Evolutionary conservation across 1,140 invertebrate genomes (phyloP).

Genomic region (Drosophila ananassae): DNA sequence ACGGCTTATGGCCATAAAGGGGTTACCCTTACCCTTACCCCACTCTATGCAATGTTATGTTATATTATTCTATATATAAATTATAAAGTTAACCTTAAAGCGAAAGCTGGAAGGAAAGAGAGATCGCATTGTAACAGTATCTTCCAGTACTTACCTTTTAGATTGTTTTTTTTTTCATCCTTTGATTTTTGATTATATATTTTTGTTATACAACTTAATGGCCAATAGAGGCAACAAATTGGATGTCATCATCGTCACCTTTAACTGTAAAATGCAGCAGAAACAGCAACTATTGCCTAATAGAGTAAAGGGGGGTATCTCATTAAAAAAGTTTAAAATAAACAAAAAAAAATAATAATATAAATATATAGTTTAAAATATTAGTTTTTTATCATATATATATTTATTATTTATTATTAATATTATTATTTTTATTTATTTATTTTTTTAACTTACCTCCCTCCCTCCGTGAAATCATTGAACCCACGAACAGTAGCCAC

Average conservation of each 20-base stretch:
- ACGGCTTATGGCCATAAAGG: neutral
- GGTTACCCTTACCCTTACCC: too few species aligned
- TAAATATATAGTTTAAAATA: neutral
- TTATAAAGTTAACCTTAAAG: too few species aligned
- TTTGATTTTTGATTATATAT: neutral
- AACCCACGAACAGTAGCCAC: constrained; percentile 19
- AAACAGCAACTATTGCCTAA: constrained; percentile 11
- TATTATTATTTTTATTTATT: neutral
- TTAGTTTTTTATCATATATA: too few species aligned
- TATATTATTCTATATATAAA: too few species aligned
- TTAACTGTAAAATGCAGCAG: constrained; percentile 20
- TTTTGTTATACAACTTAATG: constrained; percentile 32
- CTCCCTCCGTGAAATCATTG: neutral
- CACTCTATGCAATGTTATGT: too few species aligned
- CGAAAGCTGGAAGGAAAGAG: neutral
- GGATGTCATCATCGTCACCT: constrained; percentile 51
- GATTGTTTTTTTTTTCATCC: neutral
- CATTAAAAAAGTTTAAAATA: neutral
- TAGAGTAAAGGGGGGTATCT: neutral
- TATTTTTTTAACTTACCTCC: neutral
- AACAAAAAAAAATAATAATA: neutral
- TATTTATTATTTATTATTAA: too few species aligned
- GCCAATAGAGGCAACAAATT: constrained; percentile 22
- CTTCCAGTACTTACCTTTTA: neutral
- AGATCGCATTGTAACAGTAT: neutral